Evolutionary conservation across 2,888 invertebrate genomes (phyloP).

Genomic region (Drosophila subquinaria): DNA sequence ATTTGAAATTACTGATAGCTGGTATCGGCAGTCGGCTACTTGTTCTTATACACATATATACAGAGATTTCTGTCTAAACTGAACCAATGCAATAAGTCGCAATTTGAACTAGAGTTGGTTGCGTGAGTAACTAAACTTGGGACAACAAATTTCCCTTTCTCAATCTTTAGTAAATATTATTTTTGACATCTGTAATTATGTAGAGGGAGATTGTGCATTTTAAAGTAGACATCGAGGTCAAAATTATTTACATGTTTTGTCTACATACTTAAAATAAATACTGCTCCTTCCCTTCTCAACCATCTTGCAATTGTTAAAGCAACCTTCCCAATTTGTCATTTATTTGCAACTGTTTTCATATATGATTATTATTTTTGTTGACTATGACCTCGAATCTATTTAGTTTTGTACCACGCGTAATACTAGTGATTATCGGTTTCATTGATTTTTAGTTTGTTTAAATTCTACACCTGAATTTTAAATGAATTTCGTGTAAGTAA

Average conservation of each 20-base stretch:
- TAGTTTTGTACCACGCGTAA: neutral
- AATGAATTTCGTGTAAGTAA: too few species aligned
- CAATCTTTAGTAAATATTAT: neutral
- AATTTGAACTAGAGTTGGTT: slow-evolving; percentile 6
- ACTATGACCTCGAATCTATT: slow-evolving; percentile 4
- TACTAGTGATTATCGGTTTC: neutral
- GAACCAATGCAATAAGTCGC: slow-evolving; percentile 10
- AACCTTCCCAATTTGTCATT: slow-evolving; percentile 12
- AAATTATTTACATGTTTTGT: neutral
- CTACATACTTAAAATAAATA: neutral
- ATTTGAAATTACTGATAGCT: slow-evolving; percentile 48
- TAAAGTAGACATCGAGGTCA: slow-evolving; percentile 10
- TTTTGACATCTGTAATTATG: neutral
- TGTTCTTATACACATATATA: slow-evolving; percentile 5
- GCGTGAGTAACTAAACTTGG: slow-evolving; percentile 10
- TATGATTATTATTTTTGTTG: slow-evolving; percentile 2
- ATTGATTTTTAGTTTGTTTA: neutral
- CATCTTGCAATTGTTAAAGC: neutral
- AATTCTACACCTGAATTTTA: too few species aligned
- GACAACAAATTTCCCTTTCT: neutral
- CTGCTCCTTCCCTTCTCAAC: neutral
- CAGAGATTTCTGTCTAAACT: slow-evolving; percentile 25
- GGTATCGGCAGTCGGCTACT: slow-evolving; percentile 34
- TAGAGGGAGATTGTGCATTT: slow-evolving; percentile 1
- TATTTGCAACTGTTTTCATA: slow-evolving; percentile 16